Evolutionary conservation across 2,888 invertebrate species (phyloP).

Genomic region (Drosophila fulvimacula): DNA sequence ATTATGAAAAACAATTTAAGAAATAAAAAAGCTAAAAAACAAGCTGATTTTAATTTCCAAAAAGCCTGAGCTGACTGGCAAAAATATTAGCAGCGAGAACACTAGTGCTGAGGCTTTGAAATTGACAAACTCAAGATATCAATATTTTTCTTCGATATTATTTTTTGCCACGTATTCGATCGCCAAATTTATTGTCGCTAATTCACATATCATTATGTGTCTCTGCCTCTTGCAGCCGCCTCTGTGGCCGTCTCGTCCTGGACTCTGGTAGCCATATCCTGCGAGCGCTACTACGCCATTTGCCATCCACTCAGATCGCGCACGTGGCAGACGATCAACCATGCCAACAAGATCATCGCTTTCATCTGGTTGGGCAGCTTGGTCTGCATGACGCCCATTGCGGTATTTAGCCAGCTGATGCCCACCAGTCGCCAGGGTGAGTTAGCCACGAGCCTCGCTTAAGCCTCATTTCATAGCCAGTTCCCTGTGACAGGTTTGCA

Average conservation of each 20-base stretch:
- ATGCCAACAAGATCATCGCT: conserved; percentile 90
- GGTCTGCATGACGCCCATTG: conserved; percentile 88
- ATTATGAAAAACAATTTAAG: too few species aligned
- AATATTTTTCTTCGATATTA: too few species aligned
- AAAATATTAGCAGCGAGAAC: too few species aligned
- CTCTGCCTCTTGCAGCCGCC: conserved; percentile 87
- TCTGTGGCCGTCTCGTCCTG: conserved; percentile 91
- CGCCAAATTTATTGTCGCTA: too few species aligned
- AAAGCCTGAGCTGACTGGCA: too few species aligned
- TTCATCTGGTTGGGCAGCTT: conserved; percentile 89
- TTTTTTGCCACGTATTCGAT: too few species aligned
- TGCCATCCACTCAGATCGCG: conserved; percentile 91
- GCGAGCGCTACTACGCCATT: conserved; percentile 92
- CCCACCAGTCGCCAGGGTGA: conserved; percentile 85
- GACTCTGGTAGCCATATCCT: conserved; percentile 91
- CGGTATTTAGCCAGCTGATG: conserved; percentile 86
- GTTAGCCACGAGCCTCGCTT: conserved; percentile 2
- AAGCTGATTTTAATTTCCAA: too few species aligned
- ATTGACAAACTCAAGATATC: too few species aligned
- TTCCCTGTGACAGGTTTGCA: conserved; percentile 85
- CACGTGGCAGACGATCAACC: conserved; percentile 91
- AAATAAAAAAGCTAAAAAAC: too few species aligned
- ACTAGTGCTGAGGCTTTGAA: too few species aligned
- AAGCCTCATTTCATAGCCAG: neutral
- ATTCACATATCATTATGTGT: too few species aligned